phyloP scores from a whole-genome alignment of 2,888 invertebrate species.

The Drosophila gaucha region DNA sequence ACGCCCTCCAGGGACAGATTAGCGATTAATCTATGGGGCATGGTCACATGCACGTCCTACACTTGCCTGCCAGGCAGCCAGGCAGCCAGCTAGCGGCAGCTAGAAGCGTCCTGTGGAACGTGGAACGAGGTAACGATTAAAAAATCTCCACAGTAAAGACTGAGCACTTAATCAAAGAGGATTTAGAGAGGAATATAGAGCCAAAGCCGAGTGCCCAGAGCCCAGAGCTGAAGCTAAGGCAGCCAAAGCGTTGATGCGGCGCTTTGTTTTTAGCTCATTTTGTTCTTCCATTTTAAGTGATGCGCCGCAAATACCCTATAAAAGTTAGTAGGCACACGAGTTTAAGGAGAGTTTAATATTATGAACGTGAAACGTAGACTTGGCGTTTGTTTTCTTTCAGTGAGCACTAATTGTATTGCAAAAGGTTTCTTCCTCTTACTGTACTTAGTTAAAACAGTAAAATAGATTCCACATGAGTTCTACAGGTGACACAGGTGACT shows the following conservation, averaged over 20 bases:
- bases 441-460: background rate
- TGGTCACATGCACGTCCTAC: conserved; percentile 68
- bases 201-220: conserved; percentile 31
- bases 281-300: conserved; percentile 21
- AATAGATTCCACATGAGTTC: too few species aligned
- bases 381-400: background rate
- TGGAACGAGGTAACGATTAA: conserved; percentile 72
- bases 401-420: background rate
- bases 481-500: background rate
- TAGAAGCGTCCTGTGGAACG: conserved; percentile 20
- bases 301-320: conserved; percentile 39
- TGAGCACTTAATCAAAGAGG: conserved; percentile 80
- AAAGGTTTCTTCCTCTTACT: background rate
- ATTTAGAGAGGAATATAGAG: conserved; percentile 68
- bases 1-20: conserved; percentile 84
- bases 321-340: background rate
- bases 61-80: conserved; percentile 13
- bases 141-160: conserved; percentile 78
- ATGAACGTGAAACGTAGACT: too few species aligned
- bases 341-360: background rate
- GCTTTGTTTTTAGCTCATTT: conserved; percentile 64
- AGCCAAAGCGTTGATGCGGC: conserved; percentile 69
- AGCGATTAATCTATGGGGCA: conserved; percentile 83
- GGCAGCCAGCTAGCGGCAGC: conserved; percentile 4
- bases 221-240: conserved; percentile 40